phyloP scores from a whole-genome alignment of 2,888 invertebrate genomes.

The Boloria euphrosyne region DNA sequence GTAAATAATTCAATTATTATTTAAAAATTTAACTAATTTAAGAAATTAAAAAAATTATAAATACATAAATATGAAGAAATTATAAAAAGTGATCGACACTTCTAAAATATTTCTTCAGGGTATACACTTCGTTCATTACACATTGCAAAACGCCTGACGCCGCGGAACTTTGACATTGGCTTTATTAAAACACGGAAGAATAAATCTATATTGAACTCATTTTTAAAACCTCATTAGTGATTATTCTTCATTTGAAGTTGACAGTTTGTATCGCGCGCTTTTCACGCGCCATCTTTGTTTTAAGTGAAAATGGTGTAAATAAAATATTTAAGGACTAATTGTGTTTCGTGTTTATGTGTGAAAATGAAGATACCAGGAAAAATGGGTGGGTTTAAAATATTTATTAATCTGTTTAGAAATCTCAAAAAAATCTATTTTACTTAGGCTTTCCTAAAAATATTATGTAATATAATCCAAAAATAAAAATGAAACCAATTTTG shows the following conservation, averaged over 20 bases:
- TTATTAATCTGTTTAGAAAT: too few species aligned
- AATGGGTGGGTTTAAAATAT: too few species aligned
- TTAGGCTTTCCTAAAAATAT: too few species aligned
- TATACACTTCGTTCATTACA: conserved; percentile 19
- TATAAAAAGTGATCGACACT: neutral
- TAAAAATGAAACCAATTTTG: too few species aligned
- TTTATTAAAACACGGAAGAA: conserved; percentile 44
- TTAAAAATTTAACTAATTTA: too few species aligned
- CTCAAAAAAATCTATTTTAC: too few species aligned
- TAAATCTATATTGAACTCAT: conserved; percentile 36
- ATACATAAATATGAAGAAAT: neutral
- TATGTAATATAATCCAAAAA: too few species aligned
- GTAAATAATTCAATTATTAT: too few species aligned
- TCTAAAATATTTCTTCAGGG: conserved; percentile 12
- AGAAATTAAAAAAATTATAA: neutral
- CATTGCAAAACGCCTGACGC: conserved; percentile 41
- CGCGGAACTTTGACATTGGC: conserved; percentile 46
- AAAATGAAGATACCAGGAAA: neutral
- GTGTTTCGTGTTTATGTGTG: neutral
- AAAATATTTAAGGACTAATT: conserved; percentile 33
- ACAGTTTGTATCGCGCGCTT: conserved; percentile 55
- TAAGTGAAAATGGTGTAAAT: conserved; percentile 39
- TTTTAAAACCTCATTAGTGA: conserved; percentile 38
- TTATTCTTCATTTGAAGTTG: conserved; percentile 47
- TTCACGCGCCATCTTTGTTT: conserved; percentile 46